Percentiles rank a stretch among this genome's conserved stretches.
phyloP scores from a whole-genome alignment of 2,113 vertebrate species.

The Gymnorhina tibicen region DNA sequence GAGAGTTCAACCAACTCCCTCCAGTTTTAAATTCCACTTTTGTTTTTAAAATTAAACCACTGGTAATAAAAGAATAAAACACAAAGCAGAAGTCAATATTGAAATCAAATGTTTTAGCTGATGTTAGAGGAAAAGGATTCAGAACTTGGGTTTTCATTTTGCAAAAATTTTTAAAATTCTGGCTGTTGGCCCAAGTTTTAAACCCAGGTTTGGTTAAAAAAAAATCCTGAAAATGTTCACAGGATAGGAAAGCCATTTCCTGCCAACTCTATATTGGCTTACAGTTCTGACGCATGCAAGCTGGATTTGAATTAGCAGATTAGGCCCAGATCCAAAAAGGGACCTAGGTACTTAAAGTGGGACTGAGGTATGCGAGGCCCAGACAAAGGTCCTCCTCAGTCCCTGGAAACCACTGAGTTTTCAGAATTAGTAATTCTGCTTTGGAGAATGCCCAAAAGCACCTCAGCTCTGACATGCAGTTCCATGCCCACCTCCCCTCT shows the following conservation, averaged over 20 bases:
- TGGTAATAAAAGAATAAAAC: conserved; percentile 15
- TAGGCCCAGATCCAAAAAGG: conserved; percentile 51
- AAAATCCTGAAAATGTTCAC: conserved; percentile 57
- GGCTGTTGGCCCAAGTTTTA: conserved; percentile 51
- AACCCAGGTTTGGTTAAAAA: conserved; percentile 44
- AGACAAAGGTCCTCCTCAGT: conserved; percentile 54
- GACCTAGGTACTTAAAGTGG: conserved; percentile 56
- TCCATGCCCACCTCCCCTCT: background rate
- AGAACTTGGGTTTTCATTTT: conserved; percentile 28
- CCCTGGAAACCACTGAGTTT: conserved; percentile 19
- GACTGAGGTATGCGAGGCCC: conserved; percentile 28
- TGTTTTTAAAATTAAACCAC: conserved; percentile 51
- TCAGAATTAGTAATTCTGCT: conserved; percentile 3
- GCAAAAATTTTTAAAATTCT: conserved; percentile 45
- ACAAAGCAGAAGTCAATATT: conserved; percentile 1
- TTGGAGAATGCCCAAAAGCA: background rate
- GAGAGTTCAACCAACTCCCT: background rate
- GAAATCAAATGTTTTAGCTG: conserved; percentile 45
- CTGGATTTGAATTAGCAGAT: conserved; percentile 60
- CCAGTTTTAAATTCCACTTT: conserved; percentile 28
- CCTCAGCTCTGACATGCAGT: background rate
- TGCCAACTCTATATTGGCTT: conserved; percentile 68
- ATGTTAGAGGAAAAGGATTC: conserved; percentile 28
- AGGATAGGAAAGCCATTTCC: conserved; percentile 61
- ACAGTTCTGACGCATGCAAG: conserved; percentile 49